phyloP scores from a whole-genome alignment of 2,113 vertebrate genomes.

The Todiramphus chloris region DNA sequence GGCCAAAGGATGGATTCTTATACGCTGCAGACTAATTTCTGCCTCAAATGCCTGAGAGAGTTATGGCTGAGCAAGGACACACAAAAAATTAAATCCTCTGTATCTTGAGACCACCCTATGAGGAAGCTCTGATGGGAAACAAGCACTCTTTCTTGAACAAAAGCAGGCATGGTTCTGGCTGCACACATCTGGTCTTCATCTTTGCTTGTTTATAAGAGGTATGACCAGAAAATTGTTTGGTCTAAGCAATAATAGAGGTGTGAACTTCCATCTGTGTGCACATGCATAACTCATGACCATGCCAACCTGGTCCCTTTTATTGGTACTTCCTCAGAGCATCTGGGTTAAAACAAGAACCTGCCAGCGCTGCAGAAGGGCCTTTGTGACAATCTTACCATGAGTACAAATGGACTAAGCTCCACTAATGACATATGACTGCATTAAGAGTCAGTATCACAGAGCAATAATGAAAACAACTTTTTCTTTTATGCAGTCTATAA shows the following conservation, averaged over 20 bases:
- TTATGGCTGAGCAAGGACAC: background rate
- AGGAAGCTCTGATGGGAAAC: background rate
- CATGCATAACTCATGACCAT: background rate
- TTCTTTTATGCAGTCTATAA: background rate
- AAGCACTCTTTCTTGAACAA: background rate
- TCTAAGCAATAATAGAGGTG: background rate
- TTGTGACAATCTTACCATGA: background rate
- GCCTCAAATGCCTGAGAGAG: background rate
- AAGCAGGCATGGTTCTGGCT: background rate
- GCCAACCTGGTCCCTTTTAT: background rate
- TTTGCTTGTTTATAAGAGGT: background rate
- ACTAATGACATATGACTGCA: background rate
- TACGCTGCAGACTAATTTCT: background rate
- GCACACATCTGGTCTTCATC: background rate
- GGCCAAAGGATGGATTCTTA: background rate
- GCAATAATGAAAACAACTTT: background rate
- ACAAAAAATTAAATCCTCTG: background rate
- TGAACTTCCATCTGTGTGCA: background rate
- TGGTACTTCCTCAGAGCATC: background rate
- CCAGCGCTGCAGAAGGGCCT: background rate
- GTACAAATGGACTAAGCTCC: background rate
- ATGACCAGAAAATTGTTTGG: background rate
- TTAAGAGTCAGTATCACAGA: background rate
- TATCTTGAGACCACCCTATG: background rate
- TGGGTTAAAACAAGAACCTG: background rate